A percentile compares a stretch with the other conserved stretches of the same genome.
Conservation (phyloP, 2,888 invertebrate genomes). For the Stomorhina lunata region DNA sequence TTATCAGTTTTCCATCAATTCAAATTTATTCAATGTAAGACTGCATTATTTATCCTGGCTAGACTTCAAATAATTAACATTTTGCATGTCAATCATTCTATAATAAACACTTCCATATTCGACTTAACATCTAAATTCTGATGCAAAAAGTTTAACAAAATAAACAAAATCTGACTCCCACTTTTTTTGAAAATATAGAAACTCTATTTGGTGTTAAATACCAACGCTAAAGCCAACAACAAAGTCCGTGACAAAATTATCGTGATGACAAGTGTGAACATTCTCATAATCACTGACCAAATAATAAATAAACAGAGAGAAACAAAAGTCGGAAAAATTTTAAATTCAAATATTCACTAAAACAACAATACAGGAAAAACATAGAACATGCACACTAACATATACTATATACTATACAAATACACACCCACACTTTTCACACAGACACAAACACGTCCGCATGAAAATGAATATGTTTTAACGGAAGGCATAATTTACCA, state of each 20-base stretch:
- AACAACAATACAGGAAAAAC: slow-evolving; percentile 14
- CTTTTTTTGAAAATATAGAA: not conserved
- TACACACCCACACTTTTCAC: not conserved
- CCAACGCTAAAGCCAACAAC: not conserved
- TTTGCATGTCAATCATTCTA: not conserved
- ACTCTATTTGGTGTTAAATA: slow-evolving; percentile 8
- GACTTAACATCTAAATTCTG: not conserved
- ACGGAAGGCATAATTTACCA: slow-evolving; percentile 18
- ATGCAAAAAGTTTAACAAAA: not conserved
- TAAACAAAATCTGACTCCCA: not conserved
- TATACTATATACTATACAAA: not conserved
- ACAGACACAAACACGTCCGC: not conserved
- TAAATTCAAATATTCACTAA: slow-evolving; percentile 34
- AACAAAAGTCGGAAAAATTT: slow-evolving; percentile 15
- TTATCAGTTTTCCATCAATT: too few species aligned
- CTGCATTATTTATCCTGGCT: too few species aligned
- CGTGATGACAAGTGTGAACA: slow-evolving; percentile 55
- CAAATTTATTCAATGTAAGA: too few species aligned
- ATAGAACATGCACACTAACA: not conserved
- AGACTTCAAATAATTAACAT: not conserved
- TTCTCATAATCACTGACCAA: slow-evolving; percentile 56
- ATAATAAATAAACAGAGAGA: slow-evolving; percentile 43
- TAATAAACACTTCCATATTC: slow-evolving; percentile 39
- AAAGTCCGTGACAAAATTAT: slow-evolving; percentile 5
- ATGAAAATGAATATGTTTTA: slow-evolving; percentile 8